Conservation (phyloP, 2,797 vertebrate species). For the Poecilia gillii region DNA sequence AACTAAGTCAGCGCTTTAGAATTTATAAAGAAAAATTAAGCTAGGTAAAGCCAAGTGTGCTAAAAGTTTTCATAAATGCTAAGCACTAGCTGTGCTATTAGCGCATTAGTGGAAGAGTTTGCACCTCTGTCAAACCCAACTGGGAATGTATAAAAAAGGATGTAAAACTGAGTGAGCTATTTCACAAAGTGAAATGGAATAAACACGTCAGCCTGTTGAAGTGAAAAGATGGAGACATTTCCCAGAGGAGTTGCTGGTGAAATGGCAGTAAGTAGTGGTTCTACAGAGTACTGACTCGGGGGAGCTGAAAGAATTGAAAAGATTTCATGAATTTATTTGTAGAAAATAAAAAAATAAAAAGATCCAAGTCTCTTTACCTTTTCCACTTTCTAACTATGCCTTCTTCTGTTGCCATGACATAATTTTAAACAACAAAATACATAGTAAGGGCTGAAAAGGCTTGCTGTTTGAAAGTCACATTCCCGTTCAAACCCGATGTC, state of each 20-base stretch:
- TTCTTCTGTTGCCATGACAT: conserved; percentile 20
- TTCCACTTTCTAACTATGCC: not conserved
- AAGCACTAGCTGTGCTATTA: not conserved
- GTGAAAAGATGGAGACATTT: not conserved
- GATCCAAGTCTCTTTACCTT: not conserved
- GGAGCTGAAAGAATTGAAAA: not conserved
- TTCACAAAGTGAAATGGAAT: not conserved
- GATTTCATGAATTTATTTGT: not conserved
- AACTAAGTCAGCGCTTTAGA: too few relatives aligned
- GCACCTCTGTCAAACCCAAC: not conserved
- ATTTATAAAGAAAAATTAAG: too few relatives aligned
- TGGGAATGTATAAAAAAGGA: not conserved
- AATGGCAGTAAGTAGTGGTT: not conserved
- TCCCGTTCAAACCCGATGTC: conserved; percentile 25
- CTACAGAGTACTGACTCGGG: not conserved
- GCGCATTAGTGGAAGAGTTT: not conserved
- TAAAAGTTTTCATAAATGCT: not conserved
- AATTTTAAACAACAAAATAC: conserved; percentile 16
- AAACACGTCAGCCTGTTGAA: not conserved
- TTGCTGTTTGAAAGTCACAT: conserved; percentile 8
- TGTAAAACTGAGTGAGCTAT: not conserved
- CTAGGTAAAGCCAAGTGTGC: too few relatives aligned
- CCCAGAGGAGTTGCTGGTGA: not conserved
- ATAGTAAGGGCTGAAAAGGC: conserved; percentile 18
- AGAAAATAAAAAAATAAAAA: not conserved